Percentiles rank a stretch among this genome's conserved stretches.
Conservation (phyloP, 2,888 invertebrate genomes). For the Philonicus albiceps region DNA sequence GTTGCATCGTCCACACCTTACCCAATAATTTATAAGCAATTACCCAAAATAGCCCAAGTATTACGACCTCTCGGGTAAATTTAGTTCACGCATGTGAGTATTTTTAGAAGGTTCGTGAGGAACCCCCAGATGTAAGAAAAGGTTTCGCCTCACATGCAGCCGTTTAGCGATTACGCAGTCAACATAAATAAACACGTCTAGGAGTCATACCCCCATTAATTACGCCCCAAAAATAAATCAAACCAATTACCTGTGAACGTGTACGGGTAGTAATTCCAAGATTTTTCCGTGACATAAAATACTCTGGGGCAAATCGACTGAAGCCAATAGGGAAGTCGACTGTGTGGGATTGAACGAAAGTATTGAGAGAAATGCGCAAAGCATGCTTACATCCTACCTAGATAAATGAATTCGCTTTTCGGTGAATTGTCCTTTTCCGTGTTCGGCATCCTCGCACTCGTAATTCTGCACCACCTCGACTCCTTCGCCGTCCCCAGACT, state of each 20-base stretch:
- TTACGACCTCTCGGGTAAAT: not conserved
- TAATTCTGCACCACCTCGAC: slow-evolving; percentile 89
- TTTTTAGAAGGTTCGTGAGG: not conserved
- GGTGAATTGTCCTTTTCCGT: slow-evolving; percentile 87
- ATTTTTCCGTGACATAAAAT: slow-evolving; percentile 92
- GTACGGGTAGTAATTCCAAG: slow-evolving; percentile 94
- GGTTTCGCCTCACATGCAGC: not conserved
- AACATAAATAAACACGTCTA: not conserved
- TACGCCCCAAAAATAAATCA: not conserved
- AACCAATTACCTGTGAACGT: slow-evolving; percentile 77
- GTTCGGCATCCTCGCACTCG: slow-evolving; percentile 77
- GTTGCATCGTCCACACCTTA: not conserved
- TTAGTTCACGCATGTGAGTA: not conserved
- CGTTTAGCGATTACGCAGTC: not conserved
- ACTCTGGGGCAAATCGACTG: slow-evolving; percentile 87
- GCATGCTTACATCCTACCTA: slow-evolving; percentile 67
- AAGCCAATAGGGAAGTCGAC: slow-evolving; percentile 89
- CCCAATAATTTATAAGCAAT: not conserved
- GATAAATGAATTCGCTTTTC: slow-evolving; percentile 91
- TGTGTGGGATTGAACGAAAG: slow-evolving; percentile 57
- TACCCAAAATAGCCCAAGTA: not conserved
- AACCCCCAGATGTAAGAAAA: not conserved
- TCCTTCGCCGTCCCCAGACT: slow-evolving; percentile 88
- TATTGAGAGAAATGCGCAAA: not conserved
- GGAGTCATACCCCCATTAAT: not conserved